Evolutionary conservation across 2,888 invertebrate species (phyloP).

Genomic region (Nymphalis urticae): DNA sequence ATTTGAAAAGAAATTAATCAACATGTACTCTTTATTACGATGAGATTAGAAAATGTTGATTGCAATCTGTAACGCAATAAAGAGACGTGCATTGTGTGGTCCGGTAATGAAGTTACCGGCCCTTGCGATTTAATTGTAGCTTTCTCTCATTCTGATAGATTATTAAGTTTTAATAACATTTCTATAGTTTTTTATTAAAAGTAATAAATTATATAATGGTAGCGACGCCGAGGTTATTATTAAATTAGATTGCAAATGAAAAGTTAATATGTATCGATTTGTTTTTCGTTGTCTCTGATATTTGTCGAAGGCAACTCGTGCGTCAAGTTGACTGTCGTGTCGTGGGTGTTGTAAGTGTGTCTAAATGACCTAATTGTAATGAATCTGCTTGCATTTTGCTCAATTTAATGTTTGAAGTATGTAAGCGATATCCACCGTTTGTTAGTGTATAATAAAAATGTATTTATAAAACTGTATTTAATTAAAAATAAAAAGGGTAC

Average conservation of each 20-base stretch:
- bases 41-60: conserved; percentile 32
- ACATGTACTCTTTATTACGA: conserved; percentile 19
- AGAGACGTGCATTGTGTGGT: conserved; percentile 31
- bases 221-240: conserved; percentile 8
- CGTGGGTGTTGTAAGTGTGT: conserved; percentile 24
- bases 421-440: conserved; percentile 69
- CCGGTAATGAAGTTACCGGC: conserved; percentile 31
- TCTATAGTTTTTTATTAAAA: conserved; percentile 16
- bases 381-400: conserved; percentile 72
- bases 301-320: not conserved
- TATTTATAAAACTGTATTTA: conserved; percentile 73
- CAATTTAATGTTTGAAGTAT: conserved; percentile 58
- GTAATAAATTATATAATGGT: conserved; percentile 13
- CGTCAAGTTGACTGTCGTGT: not conserved
- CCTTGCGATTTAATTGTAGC: conserved; percentile 34
- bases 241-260: conserved; percentile 10
- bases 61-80: conserved; percentile 24
- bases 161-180: conserved; percentile 34
- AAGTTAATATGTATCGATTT: conserved; percentile 16
- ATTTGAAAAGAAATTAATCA: conserved; percentile 18
- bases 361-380: conserved; percentile 33
- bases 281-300: not conserved
- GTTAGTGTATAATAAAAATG: conserved; percentile 59
- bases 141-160: conserved; percentile 31
- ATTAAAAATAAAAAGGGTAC: conserved; percentile 70